Evolutionary conservation across 2,797 vertebrate genomes (phyloP), one percentile per base, ranked within the genome.

Genomic region (Stomatorhinus walkeri): DNA sequence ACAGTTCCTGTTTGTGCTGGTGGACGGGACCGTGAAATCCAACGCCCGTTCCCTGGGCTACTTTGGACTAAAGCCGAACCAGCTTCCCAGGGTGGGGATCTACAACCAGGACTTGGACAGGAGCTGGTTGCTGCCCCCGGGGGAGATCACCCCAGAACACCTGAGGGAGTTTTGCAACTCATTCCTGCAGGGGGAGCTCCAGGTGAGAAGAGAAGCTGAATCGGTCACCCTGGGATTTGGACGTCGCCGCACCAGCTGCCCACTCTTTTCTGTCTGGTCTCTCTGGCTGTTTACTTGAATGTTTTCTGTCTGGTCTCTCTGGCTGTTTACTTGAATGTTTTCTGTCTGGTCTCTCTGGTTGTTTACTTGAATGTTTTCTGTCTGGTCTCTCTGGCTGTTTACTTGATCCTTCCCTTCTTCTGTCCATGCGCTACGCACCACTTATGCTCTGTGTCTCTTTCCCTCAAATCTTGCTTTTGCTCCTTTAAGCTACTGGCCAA

Each of bases 1-100:
- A 19, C 93, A 99, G 98, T 93, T 98, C 90, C 95, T 99, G 89
- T 99, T 99, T 76, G 94, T 99, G 88, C 92, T 97, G 91, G 93
- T 99, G 88, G 96, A 99, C 14, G 96, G 95, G 87, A 93, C 92
- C 1, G 43, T 94, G 40, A 95, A 95, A 88, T 93, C 94, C 89
- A 98, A 98, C 88, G 92, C 90, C 3, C 95, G 89, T 19, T 93
- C 95, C 2, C 88, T 98, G 87, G 93, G 93, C 0, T 98, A 96
- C 94, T 98, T 99, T 88, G 95, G 95, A 48, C 93, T 99, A 86
- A 96, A 95, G 90, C 94, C 94, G 40, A 89, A 93, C 87, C 96
- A 98, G 87, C 95, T 98, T 54, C 98, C 98, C 0, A 96, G 96
- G 49, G 91, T 99, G 3, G 97, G 96, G 14, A 93, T 98, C 56